These are phyloP conservation scores for Strix aluco DNA, from an alignment of 2,113 vertebrate genomes.

Conservation along the genomic window DNA sequence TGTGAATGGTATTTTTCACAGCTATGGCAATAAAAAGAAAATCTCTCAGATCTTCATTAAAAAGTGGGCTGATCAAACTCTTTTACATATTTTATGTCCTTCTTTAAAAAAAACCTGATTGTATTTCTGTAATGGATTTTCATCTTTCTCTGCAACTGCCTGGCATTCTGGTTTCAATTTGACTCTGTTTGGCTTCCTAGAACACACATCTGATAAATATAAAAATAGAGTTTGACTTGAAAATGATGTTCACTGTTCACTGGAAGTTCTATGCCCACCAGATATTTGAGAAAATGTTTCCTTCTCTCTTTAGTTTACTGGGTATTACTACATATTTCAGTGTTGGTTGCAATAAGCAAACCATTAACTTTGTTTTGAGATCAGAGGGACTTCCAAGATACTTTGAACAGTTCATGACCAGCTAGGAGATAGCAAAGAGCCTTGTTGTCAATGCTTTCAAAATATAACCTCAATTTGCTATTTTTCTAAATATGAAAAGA, in stretches of 20 bases:
- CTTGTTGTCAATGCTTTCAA: not conserved
- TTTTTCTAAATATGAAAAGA: not conserved
- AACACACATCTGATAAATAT: not conserved
- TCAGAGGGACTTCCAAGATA: not conserved
- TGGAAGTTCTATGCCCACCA: not conserved
- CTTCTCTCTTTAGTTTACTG: not conserved
- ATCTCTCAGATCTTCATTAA: not conserved
- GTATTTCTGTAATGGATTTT: not conserved
- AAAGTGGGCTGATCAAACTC: not conserved
- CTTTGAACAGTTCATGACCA: not conserved
- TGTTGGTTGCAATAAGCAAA: not conserved
- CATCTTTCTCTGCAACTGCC: not conserved
- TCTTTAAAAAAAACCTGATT: not conserved
- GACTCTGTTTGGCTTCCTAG: not conserved
- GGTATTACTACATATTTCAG: not conserved
- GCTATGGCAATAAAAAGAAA: not conserved
- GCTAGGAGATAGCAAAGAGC: not conserved
- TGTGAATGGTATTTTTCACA: not conserved
- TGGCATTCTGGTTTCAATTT: not conserved
- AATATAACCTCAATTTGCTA: not conserved
- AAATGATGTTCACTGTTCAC: not conserved
- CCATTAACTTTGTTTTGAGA: not conserved
- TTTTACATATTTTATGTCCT: not conserved
- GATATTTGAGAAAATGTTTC: not conserved
- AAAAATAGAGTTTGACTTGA: not conserved